Percentiles rank a stretch among this genome's conserved stretches.
Conservation (phyloP, 2,113 vertebrate species). For the Edolisoma coerulescens region DNA sequence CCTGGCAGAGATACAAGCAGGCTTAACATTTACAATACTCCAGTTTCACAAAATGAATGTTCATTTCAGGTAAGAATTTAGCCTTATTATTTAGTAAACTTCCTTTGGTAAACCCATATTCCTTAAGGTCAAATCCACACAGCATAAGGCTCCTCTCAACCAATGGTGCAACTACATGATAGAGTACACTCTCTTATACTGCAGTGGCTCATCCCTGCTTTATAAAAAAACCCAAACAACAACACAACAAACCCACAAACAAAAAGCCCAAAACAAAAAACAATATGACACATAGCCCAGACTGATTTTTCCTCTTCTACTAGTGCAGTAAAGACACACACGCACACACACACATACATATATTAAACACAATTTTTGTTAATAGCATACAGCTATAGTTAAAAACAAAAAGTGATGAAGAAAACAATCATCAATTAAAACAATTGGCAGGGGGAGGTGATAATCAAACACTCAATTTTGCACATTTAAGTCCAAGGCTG, state of each 20-base stretch:
- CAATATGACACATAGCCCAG: accelerated
- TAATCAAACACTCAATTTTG: neutral
- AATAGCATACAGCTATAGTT: neutral
- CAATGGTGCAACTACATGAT: neutral
- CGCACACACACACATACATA: neutral
- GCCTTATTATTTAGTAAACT: neutral
- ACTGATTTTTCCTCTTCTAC: neutral
- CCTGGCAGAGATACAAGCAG: neutral
- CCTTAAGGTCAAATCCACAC: neutral
- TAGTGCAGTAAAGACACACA: neutral
- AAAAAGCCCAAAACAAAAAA: neutral
- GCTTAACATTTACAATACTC: neutral
- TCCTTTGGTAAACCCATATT: neutral
- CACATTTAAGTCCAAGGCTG: neutral
- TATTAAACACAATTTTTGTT: neutral
- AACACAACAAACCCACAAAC: neutral
- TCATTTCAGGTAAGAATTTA: neutral
- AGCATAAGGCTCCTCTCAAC: neutral
- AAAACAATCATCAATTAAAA: neutral
- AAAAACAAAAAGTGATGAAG: neutral
- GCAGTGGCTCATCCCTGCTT: neutral
- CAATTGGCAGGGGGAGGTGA: neutral
- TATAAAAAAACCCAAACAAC: neutral
- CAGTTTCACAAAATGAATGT: neutral
- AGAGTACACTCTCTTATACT: neutral